phyloP scores from a whole-genome alignment of 1,140 invertebrate species.

The Eueides isabella region DNA sequence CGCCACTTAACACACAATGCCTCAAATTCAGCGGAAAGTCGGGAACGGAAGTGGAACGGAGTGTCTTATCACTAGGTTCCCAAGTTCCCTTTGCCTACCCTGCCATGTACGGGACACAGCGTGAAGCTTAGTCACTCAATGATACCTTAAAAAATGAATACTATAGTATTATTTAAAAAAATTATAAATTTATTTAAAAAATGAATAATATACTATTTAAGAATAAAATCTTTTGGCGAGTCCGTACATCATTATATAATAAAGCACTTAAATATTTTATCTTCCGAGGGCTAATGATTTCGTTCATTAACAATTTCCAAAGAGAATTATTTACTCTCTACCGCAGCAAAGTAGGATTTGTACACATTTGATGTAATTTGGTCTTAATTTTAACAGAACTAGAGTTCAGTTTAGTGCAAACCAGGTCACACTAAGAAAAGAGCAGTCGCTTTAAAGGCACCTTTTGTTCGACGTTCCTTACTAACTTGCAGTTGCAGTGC shows the following conservation, averaged over 20 bases:
- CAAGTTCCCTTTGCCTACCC: no score
- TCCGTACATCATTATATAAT: not conserved
- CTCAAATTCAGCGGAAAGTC: no score
- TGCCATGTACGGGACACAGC: no score
- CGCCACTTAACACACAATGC: no score
- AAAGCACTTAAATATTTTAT: conserved; percentile 29
- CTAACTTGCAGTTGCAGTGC: conserved; percentile 40
- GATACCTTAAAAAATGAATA: not conserved
- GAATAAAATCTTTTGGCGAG: not conserved
- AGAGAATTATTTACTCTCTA: conserved; percentile 43
- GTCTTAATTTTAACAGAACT: conserved; percentile 11
- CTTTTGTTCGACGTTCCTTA: conserved; percentile 44
- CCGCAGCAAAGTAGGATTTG: conserved; percentile 10
- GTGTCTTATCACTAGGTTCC: no score
- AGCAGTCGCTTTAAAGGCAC: conserved; percentile 41
- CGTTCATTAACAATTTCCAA: conserved; percentile 56
- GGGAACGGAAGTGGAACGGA: no score
- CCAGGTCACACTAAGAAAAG: conserved; percentile 35
- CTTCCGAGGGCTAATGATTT: conserved; percentile 49
- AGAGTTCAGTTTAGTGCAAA: conserved; percentile 29
- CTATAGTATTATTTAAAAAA: no score
- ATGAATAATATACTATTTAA: not conserved
- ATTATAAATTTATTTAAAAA: no score
- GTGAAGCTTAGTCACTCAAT: no score
- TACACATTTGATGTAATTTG: conserved; percentile 4